Evolutionary conservation across 1,140 invertebrate genomes (phyloP).

Genomic region (Lethrus apterus): DNA sequence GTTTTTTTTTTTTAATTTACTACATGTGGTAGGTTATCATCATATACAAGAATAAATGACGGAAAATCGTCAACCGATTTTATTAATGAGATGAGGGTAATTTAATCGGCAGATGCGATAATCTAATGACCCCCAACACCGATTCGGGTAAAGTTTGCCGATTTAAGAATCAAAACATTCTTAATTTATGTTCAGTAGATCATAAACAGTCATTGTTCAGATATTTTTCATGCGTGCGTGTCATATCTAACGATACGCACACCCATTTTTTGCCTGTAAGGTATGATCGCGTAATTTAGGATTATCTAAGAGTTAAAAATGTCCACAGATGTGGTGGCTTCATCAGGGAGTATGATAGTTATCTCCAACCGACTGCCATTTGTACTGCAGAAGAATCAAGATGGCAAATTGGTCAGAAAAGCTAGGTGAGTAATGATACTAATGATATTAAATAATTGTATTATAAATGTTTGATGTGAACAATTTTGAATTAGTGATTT

Average conservation of each 20-base stretch:
- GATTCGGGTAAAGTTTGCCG: constrained; percentile 5
- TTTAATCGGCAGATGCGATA: constrained; percentile 1
- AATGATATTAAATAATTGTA: too few relatives aligned
- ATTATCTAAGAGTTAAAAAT: not conserved
- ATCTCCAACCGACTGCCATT: constrained; percentile 86
- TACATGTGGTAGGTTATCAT: too few relatives aligned
- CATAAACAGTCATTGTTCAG: not conserved
- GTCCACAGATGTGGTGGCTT: constrained; percentile 39
- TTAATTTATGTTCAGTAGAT: constrained; percentile 2
- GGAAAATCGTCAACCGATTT: too few relatives aligned
- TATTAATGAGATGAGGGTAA: too few relatives aligned
- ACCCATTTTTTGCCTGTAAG: not conserved
- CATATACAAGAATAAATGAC: too few relatives aligned
- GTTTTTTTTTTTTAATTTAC: too few relatives aligned
- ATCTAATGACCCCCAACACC: constrained; percentile 7
- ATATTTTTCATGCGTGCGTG: not conserved
- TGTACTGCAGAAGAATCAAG: constrained; percentile 66
- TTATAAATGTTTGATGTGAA: too few relatives aligned
- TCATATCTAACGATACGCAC: not conserved
- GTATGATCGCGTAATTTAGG: not conserved
- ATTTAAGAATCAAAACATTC: not conserved
- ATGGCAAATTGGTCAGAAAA: constrained; percentile 65
- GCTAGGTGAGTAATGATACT: constrained; percentile 80
- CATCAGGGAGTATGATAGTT: constrained; percentile 71
- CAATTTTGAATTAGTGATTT: too few relatives aligned